Conservation (phyloP, 2,888 invertebrate genomes). For the Mystacides longicornis region DNA sequence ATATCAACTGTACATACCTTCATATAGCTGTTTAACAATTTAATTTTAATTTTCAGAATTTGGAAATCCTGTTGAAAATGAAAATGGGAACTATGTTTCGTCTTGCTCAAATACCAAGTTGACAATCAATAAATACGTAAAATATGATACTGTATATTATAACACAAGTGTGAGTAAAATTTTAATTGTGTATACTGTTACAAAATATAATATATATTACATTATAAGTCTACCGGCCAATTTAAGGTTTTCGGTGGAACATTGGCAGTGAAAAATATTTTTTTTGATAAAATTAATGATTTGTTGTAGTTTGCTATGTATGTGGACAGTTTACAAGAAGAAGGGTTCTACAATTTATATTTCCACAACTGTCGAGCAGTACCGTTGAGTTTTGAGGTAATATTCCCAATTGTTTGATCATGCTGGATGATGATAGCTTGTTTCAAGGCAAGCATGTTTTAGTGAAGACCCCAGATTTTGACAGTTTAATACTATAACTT, state of each 20-base stretch:
- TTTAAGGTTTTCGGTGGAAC: too few species aligned
- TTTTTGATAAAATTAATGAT: too few species aligned
- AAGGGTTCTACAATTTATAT: constrained; percentile 90
- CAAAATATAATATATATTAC: too few species aligned
- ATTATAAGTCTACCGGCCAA: too few species aligned
- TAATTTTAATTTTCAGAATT: not conserved
- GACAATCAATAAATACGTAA: constrained; percentile 49
- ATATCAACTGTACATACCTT: too few species aligned
- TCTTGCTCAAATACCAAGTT: constrained; percentile 44
- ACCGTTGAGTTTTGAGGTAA: constrained; percentile 64
- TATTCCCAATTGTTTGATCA: constrained; percentile 11
- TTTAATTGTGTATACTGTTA: not conserved
- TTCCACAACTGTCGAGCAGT: constrained; percentile 68
- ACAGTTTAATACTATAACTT: too few species aligned
- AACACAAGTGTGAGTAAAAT: constrained; percentile 53
- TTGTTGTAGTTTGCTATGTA: constrained; percentile 67
- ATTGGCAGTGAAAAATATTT: too few species aligned
- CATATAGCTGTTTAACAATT: too few species aligned
- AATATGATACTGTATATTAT: constrained; percentile 51
- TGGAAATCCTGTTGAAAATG: not conserved
- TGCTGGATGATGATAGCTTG: not conserved
- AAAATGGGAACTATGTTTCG: constrained; percentile 9
- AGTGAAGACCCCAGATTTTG: too few species aligned
- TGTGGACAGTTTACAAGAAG: constrained; percentile 67
- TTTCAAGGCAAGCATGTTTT: not conserved